Percentiles rank a stretch among this genome's conserved stretches.
These are phyloP conservation scores for Athalia cordata DNA, from an alignment of 2,888 invertebrate genomes.

Conservation along the genomic window DNA sequence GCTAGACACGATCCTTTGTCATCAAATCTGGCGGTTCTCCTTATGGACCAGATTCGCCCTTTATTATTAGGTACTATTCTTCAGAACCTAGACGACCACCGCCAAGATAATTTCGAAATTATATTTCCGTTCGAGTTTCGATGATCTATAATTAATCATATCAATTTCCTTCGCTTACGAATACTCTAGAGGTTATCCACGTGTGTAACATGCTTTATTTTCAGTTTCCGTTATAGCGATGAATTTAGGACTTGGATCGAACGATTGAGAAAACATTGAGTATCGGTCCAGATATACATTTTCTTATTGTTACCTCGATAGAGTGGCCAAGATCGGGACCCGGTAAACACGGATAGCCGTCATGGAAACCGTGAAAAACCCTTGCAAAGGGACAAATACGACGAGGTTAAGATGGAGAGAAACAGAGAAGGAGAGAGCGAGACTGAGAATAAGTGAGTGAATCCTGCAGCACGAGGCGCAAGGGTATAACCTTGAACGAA, in stretches of 20 bases:
- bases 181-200: no score
- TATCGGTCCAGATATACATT: neutral
- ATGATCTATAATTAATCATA: no score
- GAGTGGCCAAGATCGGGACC: constrained; percentile 34
- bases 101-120: no score
- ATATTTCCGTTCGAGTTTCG: no score
- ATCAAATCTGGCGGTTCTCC: neutral
- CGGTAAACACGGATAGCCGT: constrained; percentile 21
- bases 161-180: no score
- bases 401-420: constrained; percentile 44
- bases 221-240: no score
- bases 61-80: neutral
- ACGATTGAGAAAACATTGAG: neutral
- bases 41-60: neutral
- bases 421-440: constrained; percentile 52
- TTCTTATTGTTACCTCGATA: neutral
- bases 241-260: no score
- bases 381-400: constrained; percentile 19
- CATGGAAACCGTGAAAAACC: constrained; percentile 47
- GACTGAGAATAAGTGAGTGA: constrained; percentile 27
- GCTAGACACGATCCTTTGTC: constrained; percentile 6
- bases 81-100: neutral
- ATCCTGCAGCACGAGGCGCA: constrained; percentile 7
- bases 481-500: constrained; percentile 36
- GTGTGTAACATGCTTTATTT: no score